Evolutionary conservation across 1,140 invertebrate genomes (phyloP).

Genomic region (Steinernema feltiae): DNA sequence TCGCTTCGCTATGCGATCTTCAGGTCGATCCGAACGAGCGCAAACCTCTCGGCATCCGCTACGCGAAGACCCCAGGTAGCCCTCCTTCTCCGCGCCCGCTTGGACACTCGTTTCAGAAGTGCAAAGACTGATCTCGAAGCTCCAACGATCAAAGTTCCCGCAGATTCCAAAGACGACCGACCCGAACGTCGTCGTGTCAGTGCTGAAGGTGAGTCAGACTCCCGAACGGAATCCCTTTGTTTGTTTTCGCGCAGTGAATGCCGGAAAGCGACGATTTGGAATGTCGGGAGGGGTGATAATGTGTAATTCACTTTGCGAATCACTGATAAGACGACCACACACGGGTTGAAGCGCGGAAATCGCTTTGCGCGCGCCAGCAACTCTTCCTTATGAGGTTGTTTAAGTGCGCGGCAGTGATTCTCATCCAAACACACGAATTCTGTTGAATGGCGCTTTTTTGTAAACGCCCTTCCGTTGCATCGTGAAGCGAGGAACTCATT

Average conservation of each 20-base stretch:
- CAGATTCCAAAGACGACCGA: slow-evolving; percentile 26
- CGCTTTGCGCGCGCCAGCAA: too few relatives aligned
- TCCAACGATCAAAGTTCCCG: slow-evolving; percentile 26
- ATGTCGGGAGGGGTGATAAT: too few relatives aligned
- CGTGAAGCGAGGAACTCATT: too few relatives aligned
- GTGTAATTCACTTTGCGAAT: too few relatives aligned
- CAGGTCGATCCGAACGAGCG: slow-evolving; percentile 23
- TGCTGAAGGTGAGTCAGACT: slow-evolving; percentile 17
- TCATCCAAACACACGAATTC: too few relatives aligned
- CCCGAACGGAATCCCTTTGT: not conserved
- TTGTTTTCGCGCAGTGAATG: not conserved
- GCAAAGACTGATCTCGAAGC: slow-evolving; percentile 28
- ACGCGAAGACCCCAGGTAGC: slow-evolving; percentile 34
- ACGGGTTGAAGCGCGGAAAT: too few relatives aligned
- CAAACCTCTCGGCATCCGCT: slow-evolving; percentile 32
- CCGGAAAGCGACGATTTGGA: too few relatives aligned
- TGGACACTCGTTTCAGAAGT: slow-evolving; percentile 41
- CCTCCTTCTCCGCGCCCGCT: not conserved
- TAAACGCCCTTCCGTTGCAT: too few relatives aligned
- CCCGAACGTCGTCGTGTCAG: slow-evolving; percentile 35
- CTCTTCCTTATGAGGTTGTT: not conserved
- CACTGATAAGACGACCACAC: too few relatives aligned
- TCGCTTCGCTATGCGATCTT: slow-evolving; percentile 34
- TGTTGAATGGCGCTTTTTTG: not conserved
- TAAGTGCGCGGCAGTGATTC: not conserved